Conservation (phyloP, 2,888 invertebrate genomes). For the Cyclophora albipunctata region DNA sequence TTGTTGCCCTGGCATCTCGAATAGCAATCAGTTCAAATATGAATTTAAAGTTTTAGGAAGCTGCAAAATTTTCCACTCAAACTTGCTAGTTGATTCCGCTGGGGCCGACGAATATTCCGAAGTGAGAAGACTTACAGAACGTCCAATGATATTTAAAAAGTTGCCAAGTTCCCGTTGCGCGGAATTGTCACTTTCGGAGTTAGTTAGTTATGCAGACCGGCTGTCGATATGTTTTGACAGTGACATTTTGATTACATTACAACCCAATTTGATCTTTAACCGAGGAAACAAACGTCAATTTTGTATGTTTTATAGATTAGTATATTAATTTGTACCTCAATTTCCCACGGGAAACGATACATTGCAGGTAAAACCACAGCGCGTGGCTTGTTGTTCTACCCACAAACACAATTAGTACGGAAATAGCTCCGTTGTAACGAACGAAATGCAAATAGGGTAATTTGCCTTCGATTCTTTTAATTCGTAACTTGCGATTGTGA, state of each 20-base stretch:
- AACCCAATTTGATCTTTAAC: too few species aligned
- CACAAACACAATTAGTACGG: slow-evolving; percentile 10
- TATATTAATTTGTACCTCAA: too few species aligned
- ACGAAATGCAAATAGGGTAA: slow-evolving; percentile 1
- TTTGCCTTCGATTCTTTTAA: slow-evolving; percentile 4
- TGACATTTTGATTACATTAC: too few species aligned
- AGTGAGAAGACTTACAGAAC: slow-evolving; percentile 9
- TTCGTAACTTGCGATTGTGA: background rate
- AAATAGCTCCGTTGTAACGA: slow-evolving; percentile 4
- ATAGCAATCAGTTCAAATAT: background rate
- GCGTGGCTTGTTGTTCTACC: too few species aligned
- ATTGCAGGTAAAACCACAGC: too few species aligned
- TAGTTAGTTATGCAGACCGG: background rate
- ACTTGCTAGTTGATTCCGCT: background rate
- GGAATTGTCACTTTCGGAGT: background rate
- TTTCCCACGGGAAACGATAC: too few species aligned
- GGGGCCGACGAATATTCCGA: background rate
- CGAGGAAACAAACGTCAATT: too few species aligned
- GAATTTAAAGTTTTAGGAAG: background rate
- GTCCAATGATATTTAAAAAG: slow-evolving; percentile 17
- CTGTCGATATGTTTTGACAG: background rate
- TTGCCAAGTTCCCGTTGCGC: slow-evolving; percentile 1
- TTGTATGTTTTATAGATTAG: too few species aligned
- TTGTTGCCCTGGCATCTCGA: background rate
- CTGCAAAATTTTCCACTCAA: background rate